Evolutionary conservation across 2,797 vertebrate genomes (phyloP), one percentile per base, ranked within the genome.

Genomic region (Poeciliopsis turneri): DNA sequence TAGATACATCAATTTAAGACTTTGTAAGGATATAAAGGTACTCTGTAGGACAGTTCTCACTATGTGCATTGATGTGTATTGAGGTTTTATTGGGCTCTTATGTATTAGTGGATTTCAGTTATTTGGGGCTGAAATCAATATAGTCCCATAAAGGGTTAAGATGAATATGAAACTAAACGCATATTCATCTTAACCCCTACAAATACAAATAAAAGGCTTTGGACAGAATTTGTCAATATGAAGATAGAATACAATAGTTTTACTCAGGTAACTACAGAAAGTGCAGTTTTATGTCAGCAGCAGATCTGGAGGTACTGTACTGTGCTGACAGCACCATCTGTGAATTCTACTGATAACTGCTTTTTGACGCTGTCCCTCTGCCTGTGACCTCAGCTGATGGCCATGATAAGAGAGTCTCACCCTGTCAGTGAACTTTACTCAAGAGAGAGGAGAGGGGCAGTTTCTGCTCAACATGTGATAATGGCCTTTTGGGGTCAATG

Each of bases 351-450:
- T 68, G 64, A 68, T 41, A 12, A 28, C 10, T 69, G 39, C 66
- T 41, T 43, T 25, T 43, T 69, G 20, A 69, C 23, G 10, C 23
- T 43, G 2, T 41, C 33, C 30, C 16, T 10, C 33, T 23, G 16
- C 61, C 61, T 66, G 39, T 69, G 66, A 69, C 39, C 64, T 66
- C 64, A 23, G 20, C 66, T 69, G 66, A 13, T 69, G 10, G 61
- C 18, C 61, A 66, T 0, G 18, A 72, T 9, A 30, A 4, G 15
- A 20, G 1, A 68, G 36, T 43, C 23, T 69, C 39, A 43, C 43
- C 66, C 23, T 69, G 39, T 69, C 43, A 10, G 23, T 74, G 73
- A 74, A 57, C 73, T 57, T 74, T 74, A n/a, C 36, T 41, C 53
- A 8, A 45, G 25, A 74, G 39, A 59, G 15, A 55, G 2, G 7